These are phyloP conservation scores for Alosa sapidissima DNA, from an alignment of 2,797 vertebrate species.

Conservation along the genomic window DNA sequence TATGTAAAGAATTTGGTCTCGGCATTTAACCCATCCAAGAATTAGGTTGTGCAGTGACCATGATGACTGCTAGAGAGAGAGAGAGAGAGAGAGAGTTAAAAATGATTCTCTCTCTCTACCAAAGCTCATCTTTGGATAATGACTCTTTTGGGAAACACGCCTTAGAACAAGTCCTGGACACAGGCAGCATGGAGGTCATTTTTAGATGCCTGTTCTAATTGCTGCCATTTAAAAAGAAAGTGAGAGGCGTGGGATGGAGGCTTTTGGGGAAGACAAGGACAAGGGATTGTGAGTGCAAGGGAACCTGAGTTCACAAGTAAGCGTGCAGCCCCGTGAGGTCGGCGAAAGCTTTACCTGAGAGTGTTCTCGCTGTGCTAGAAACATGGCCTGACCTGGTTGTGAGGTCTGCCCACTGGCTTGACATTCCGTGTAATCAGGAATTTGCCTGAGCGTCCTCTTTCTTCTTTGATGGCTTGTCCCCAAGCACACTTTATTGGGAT, in stretches of 20 bases:
- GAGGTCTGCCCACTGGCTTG: neutral
- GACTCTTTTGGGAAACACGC: neutral
- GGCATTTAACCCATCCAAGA: no score
- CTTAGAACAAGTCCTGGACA: neutral
- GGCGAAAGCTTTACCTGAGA: neutral
- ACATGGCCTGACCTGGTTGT: slow-evolving; percentile 4
- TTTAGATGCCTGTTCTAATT: neutral
- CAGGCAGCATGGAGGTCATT: neutral
- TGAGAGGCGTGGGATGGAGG: slow-evolving; percentile 11
- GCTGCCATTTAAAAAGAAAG: neutral
- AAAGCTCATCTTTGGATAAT: neutral
- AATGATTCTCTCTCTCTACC: neutral
- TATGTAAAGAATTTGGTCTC: no score
- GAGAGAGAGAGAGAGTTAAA: neutral
- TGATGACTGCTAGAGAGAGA: neutral
- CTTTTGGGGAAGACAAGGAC: neutral
- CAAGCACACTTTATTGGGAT: neutral
- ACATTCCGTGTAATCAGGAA: neutral
- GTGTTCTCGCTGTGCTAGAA: neutral
- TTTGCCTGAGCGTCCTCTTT: neutral
- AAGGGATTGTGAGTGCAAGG: slow-evolving; percentile 15
- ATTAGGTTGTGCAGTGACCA: neutral
- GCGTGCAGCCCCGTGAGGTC: neutral
- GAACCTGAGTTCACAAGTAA: slow-evolving; percentile 1
- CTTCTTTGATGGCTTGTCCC: neutral